Conservation (phyloP, 2,797 vertebrate genomes). For the Poecilia picta region DNA sequence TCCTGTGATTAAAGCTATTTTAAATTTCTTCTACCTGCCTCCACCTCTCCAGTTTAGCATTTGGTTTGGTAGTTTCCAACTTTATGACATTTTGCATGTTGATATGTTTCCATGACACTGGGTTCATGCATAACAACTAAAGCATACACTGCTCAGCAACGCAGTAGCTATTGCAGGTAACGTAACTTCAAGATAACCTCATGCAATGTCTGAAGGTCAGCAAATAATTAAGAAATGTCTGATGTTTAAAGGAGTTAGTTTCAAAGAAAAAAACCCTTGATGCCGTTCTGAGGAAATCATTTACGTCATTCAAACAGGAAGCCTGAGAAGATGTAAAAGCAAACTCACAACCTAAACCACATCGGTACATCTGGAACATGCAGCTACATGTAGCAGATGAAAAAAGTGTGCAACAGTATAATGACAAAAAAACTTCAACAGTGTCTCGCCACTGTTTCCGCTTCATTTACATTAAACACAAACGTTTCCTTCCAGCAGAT, state of each 20-base stretch:
- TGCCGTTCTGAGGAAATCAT: conserved; percentile 17
- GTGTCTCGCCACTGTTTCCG: fast-evolving
- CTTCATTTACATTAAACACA: not conserved
- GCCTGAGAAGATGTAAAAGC: not conserved
- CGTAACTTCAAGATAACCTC: not conserved
- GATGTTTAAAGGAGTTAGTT: too few relatives aligned
- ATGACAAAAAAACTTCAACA: not conserved
- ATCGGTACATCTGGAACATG: not conserved
- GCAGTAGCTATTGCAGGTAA: not conserved
- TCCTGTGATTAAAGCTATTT: not conserved
- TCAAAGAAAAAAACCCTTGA: not conserved
- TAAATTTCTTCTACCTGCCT: not conserved
- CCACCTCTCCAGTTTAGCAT: not conserved
- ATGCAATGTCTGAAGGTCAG: not conserved
- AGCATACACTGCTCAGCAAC: not conserved
- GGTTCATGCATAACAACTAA: not conserved
- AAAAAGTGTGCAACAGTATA: not conserved
- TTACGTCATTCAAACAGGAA: conserved; percentile 39
- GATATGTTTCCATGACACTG: not conserved
- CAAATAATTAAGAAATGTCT: not conserved
- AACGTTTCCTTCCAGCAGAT: not conserved
- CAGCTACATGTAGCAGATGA: not conserved
- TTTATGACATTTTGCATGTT: not conserved
- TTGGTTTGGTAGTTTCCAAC: not conserved
- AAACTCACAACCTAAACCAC: not conserved